Percentiles rank a stretch among this genome's conserved stretches.
These are phyloP conservation scores for Ailurus styani DNA, from an alignment of 2,113 vertebrate genomes.

Conservation along the genomic window DNA sequence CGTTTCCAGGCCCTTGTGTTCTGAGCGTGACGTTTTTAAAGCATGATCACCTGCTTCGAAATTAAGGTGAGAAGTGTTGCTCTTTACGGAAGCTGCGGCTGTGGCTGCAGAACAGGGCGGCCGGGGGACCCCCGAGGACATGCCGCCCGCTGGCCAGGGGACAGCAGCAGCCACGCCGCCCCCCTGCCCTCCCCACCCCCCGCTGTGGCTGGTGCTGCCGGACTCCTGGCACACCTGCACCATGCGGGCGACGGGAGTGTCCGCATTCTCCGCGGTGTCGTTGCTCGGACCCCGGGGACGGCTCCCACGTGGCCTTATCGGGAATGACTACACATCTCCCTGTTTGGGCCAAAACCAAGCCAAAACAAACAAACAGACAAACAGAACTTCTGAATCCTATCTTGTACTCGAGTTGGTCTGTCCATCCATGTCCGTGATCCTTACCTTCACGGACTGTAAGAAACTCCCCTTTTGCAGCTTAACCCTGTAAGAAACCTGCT, in stretches of 20 bases:
- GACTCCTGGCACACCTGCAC: rapidly evolving
- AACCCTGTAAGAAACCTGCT: background rate
- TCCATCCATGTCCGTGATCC: background rate
- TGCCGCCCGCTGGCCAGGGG: too few species aligned
- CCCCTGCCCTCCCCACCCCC: too few species aligned
- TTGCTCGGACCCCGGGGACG: rapidly evolving
- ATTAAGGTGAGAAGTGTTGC: background rate
- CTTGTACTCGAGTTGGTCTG: background rate
- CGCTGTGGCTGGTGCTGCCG: too few species aligned
- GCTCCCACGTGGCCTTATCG: too few species aligned
- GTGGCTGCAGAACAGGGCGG: rapidly evolving
- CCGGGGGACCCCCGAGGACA: too few species aligned
- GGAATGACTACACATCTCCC: background rate
- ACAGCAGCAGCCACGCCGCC: too few species aligned
- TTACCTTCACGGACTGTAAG: background rate
- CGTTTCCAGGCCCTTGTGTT: background rate
- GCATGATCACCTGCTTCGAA: too few species aligned
- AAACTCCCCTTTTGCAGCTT: background rate
- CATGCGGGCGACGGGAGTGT: rapidly evolving
- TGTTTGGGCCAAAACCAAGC: background rate
- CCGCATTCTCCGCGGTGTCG: rapidly evolving
- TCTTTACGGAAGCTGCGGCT: background rate
- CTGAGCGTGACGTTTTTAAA: background rate
- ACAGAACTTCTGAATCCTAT: background rate
- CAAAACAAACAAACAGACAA: too few species aligned